Evolutionary conservation across 1,140 invertebrate species (phyloP).

Genomic region (Papilio helenus): DNA sequence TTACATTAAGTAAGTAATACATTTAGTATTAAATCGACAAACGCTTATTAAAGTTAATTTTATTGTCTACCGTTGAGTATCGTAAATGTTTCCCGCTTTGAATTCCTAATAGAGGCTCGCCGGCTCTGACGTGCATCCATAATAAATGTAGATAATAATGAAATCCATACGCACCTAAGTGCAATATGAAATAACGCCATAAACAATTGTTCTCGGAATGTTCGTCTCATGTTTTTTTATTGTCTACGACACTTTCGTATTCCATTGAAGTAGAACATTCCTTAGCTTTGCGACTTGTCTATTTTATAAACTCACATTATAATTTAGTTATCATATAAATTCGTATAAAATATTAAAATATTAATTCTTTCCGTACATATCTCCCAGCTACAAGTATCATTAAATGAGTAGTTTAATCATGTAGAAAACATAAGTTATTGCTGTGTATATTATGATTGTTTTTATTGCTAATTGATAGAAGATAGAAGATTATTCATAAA

Average conservation of each 20-base stretch:
- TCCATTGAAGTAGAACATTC: conserved; percentile 11
- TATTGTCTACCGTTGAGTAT: not conserved
- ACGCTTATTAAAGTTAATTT: not conserved
- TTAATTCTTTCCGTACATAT: too few species aligned
- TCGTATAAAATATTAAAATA: too few species aligned
- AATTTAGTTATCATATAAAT: too few species aligned
- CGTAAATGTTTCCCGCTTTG: not conserved
- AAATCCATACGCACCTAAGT: conserved; percentile 18
- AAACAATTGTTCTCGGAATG: conserved; percentile 36
- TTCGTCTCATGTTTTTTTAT: conserved; percentile 36
- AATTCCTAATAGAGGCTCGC: not conserved
- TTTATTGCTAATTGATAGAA: not conserved
- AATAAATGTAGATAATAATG: conserved; percentile 36
- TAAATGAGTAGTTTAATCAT: too few species aligned
- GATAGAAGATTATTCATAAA: not conserved
- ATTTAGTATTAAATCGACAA: not conserved
- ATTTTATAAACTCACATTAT: not conserved
- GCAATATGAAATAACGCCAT: conserved; percentile 37
- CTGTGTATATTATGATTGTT: not conserved
- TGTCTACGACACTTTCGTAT: conserved; percentile 3
- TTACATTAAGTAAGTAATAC: not conserved
- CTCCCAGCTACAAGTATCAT: too few species aligned
- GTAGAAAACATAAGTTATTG: too few species aligned
- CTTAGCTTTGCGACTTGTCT: not conserved
- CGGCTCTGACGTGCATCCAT: conserved; percentile 22